A percentile compares a stretch with the other conserved stretches of the same genome.
Conservation (phyloP, 2,113 vertebrate species). For the Cynoglossus semilaevis region DNA sequence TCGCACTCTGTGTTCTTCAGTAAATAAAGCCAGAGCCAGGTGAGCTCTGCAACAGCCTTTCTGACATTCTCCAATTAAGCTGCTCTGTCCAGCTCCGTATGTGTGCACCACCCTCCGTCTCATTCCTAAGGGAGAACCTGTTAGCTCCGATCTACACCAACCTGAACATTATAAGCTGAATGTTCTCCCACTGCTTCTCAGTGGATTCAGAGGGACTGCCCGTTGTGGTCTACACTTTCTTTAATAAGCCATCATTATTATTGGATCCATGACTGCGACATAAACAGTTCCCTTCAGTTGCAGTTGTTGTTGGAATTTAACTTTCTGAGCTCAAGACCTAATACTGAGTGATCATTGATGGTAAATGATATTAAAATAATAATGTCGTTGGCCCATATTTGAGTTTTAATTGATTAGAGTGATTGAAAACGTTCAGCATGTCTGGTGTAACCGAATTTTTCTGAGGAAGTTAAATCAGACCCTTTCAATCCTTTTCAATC, state of each 20-base stretch:
- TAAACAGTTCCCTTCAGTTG: not conserved
- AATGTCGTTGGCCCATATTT: too few relatives aligned
- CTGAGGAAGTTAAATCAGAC: not conserved
- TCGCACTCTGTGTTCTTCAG: slow-evolving; percentile 40
- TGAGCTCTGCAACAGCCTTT: slow-evolving; percentile 45
- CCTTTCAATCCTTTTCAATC: not conserved
- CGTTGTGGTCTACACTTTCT: slow-evolving; percentile 4
- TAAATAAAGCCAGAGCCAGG: slow-evolving; percentile 40
- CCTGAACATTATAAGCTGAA: slow-evolving; percentile 49
- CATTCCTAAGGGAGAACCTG: slow-evolving; percentile 44
- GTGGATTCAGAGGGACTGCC: slow-evolving; percentile 19
- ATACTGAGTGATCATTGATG: not conserved
- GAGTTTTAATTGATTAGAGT: too few relatives aligned
- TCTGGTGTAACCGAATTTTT: slow-evolving; percentile 59
- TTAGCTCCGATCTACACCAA: slow-evolving; percentile 48
- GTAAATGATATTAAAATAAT: too few relatives aligned
- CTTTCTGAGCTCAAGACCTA: slow-evolving; percentile 7
- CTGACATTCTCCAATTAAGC: slow-evolving; percentile 64
- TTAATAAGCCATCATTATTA: not conserved
- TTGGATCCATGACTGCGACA: not conserved
- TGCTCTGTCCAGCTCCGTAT: slow-evolving; percentile 47
- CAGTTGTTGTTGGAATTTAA: not conserved
- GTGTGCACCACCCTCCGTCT: slow-evolving; percentile 51
- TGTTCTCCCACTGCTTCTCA: slow-evolving; percentile 24
- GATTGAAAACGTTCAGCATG: slow-evolving; percentile 12